Percentiles rank a stretch among this genome's conserved stretches.
Conservation (phyloP, 1,140 invertebrate genomes). For the Philaenus spumarius region DNA sequence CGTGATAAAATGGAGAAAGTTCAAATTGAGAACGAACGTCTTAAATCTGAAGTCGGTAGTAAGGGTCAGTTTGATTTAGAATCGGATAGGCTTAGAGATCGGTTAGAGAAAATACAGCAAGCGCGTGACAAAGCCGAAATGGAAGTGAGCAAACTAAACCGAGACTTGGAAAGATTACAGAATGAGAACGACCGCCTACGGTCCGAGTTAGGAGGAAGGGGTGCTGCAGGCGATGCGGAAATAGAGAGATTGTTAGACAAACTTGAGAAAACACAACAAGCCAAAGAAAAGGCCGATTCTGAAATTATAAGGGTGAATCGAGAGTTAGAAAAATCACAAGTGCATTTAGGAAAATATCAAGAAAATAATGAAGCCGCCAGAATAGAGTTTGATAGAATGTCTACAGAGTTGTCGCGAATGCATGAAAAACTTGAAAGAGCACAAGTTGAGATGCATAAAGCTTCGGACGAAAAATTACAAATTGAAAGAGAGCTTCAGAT, state of each 20-base stretch:
- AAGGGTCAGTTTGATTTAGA: conserved; percentile 52
- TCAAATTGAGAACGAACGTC: conserved; percentile 64
- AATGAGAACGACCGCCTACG: conserved; percentile 29
- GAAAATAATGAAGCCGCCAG: conserved; percentile 69
- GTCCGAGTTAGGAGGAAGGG: conserved; percentile 43
- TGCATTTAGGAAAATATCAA: conserved; percentile 71
- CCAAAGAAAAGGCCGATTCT: conserved; percentile 71
- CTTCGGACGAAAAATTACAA: conserved; percentile 43
- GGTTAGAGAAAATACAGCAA: conserved; percentile 75
- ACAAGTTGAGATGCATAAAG: conserved; percentile 48
- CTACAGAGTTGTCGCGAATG: conserved; percentile 67
- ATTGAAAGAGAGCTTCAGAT: conserved; percentile 66
- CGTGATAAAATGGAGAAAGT: conserved; percentile 77
- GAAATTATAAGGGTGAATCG: conserved; percentile 77
- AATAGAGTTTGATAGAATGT: conserved; percentile 76
- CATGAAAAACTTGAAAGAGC: conserved; percentile 67
- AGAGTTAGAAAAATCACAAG: conserved; percentile 78
- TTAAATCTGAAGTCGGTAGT: conserved; percentile 55
- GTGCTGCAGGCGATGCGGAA: conserved; percentile 52
- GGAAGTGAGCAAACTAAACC: conserved; percentile 74
- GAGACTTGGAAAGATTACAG: conserved; percentile 63
- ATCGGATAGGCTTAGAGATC: conserved; percentile 74
- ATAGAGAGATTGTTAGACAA: conserved; percentile 77
- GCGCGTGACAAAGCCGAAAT: conserved; percentile 75
- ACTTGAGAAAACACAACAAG: conserved; percentile 70